Conservation (phyloP, 2,888 invertebrate genomes). For the Agonum fuliginosum region DNA sequence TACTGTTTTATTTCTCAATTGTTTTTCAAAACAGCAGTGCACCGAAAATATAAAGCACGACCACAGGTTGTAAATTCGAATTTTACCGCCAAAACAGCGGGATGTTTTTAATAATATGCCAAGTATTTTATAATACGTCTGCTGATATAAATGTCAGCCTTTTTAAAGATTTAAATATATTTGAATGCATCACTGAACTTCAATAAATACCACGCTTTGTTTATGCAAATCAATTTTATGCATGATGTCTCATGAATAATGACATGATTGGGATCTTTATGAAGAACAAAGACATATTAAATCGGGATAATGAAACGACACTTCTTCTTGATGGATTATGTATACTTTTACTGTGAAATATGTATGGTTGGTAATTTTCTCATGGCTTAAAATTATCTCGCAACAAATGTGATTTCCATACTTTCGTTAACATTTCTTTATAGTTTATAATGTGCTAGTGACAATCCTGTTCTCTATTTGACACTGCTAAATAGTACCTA, state of each 20-base stretch:
- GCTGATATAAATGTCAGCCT: slow-evolving; percentile 23
- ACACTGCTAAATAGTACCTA: too few relatives aligned
- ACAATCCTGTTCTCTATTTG: too few relatives aligned
- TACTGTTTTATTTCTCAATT: slow-evolving; percentile 25
- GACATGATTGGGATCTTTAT: background rate
- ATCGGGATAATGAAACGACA: background rate
- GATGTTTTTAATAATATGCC: slow-evolving; percentile 20
- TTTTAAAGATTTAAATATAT: slow-evolving; percentile 20
- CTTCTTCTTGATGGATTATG: too few relatives aligned
- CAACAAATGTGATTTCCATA: too few relatives aligned
- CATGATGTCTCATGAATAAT: background rate
- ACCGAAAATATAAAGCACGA: slow-evolving; percentile 35
- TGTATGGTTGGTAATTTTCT: background rate
- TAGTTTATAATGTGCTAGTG: too few relatives aligned
- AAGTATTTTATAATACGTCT: slow-evolving; percentile 26
- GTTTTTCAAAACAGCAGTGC: slow-evolving; percentile 34
- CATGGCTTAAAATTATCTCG: too few relatives aligned
- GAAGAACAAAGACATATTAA: slow-evolving; percentile 1
- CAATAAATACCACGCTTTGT: slow-evolving; percentile 35
- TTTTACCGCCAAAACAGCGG: slow-evolving; percentile 37
- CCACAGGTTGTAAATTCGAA: slow-evolving; percentile 49
- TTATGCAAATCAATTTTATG: slow-evolving; percentile 39
- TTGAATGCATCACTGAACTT: slow-evolving; percentile 15
- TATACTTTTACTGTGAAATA: too few relatives aligned
- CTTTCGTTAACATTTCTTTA: too few relatives aligned